Evolutionary conservation across 2,797 vertebrate genomes (phyloP), one percentile per base, ranked within the genome.

Genomic region (Pantherophis vulpinus): DNA sequence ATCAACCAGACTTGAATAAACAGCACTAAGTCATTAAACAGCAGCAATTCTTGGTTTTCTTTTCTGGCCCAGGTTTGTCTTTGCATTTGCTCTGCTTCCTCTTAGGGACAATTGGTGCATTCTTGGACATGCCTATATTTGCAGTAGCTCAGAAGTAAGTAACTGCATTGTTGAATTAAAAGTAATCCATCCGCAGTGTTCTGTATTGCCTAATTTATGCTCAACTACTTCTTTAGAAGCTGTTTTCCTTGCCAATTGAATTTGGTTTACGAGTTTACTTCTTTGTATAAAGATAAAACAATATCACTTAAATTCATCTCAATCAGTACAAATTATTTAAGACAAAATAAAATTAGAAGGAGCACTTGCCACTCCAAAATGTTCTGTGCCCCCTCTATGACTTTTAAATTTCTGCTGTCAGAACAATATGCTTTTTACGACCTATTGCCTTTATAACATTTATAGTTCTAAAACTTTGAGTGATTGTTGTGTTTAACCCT

Each of bases 401-500:
- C 18, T 37, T 79, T 93, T 94, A 70, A 14, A 91, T 92, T 1
- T 56, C 23, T 93, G 6, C 1, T 92, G 79, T 66, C 4, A 94
- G 58, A 58, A 93, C 92, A 74, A 91, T 7, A 0, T 74, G n/a
- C 55, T 91, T 93, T 88, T 87, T 74, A 93, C 25, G 2, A 92
- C 6, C 55, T 87, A 27, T 91, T 51, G 56, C 63, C 47, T 60
- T 74, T 18, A 74, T 79, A 91, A n/a, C 37, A 60, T 58, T 29
- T 16, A n/a, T 61, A 70, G 1, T 47, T n/a, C 0, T 29, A 3
- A 27, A 59, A 91, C 47, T 66, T 89, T 32, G n/a, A 32, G 63
- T 63, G 47, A 23, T 1, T 7, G 89, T 87, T 37, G 0, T 1
- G 7, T 66, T 70, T 37, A 0, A 10, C 86, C 51, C 8, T 87